phyloP scores from a whole-genome alignment of 2,113 vertebrate genomes.

The Oncorhynchus kisutch region DNA sequence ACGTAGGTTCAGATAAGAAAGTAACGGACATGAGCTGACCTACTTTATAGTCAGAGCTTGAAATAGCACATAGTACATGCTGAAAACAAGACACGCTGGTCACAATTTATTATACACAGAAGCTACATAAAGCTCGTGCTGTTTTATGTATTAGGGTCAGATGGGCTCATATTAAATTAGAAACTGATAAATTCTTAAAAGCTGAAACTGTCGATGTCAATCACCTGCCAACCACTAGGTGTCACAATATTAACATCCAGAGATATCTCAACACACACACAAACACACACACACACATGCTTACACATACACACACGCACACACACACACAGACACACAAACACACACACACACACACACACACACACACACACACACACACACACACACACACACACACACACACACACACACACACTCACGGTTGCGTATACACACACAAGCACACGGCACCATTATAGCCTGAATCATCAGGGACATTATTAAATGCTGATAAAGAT shows the following conservation, averaged over 20 bases:
- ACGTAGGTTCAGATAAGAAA: too few species aligned
- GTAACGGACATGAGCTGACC: too few species aligned
- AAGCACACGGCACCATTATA: constrained; percentile 6
- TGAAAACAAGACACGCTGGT: not conserved
- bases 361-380: too few species aligned
- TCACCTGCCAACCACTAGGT: constrained; percentile 58
- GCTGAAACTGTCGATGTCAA: constrained; percentile 20
- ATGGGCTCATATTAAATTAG: not conserved
- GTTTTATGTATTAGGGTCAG: not conserved
- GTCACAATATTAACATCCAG: constrained; percentile 63
- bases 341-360: not conserved
- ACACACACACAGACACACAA: not conserved
- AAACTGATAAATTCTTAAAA: not conserved
- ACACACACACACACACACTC: not conserved
- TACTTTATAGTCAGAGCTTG: too few species aligned
- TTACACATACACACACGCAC: too few species aligned
- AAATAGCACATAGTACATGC: too few species aligned
- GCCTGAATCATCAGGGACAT: constrained; percentile 44
- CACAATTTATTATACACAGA: not conserved
- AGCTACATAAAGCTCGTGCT: not conserved
- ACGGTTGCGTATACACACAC: not conserved
- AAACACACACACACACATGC: too few species aligned
- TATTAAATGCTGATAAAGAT: constrained; percentile 52
- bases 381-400: not conserved
- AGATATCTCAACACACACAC: not conserved